Percentiles rank a stretch among this genome's conserved stretches.
These are phyloP conservation scores for Hipparchia semele DNA, from an alignment of 2,888 invertebrate species.

Conservation along the genomic window DNA sequence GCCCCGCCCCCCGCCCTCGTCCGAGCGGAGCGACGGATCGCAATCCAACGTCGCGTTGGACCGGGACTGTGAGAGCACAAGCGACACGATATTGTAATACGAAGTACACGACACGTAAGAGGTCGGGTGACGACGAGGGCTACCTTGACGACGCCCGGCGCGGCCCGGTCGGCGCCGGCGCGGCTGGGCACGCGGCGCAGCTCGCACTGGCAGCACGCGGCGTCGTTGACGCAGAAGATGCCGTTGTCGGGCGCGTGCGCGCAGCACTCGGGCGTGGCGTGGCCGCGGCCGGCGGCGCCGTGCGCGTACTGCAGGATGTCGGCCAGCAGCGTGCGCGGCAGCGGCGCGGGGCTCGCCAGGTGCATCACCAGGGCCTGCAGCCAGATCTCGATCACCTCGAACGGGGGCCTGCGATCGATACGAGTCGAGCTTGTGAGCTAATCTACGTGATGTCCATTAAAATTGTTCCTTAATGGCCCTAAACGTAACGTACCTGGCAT, in stretches of 20 bases:
- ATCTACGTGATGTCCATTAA: too few relatives aligned
- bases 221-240: constrained; percentile 39
- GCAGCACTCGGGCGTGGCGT: constrained; percentile 73
- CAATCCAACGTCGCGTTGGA: constrained; percentile 49
- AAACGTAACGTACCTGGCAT: constrained; percentile 85
- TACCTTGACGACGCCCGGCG: constrained; percentile 33
- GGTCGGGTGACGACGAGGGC: too few relatives aligned
- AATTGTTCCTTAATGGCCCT: too few relatives aligned
- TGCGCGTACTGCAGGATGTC: constrained; percentile 88
- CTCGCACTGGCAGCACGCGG: constrained; percentile 20
- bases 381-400: constrained; percentile 96
- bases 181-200: too few relatives aligned
- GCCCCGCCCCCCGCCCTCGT: constrained; percentile 57
- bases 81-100: too few relatives aligned
- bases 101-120: neutral
- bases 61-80: constrained; percentile 50
- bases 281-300: constrained; percentile 75
- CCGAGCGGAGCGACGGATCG: constrained; percentile 27
- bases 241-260: constrained; percentile 38
- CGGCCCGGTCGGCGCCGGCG: constrained; percentile 34
- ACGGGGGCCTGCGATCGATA: constrained; percentile 87
- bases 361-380: constrained; percentile 90
- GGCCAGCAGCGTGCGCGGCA: constrained; percentile 86
- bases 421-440: too few relatives aligned
- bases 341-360: constrained; percentile 84